These are phyloP conservation scores for Peromyscus eremicus DNA, from an alignment of 2,797 vertebrate genomes.

Conservation along the genomic window DNA sequence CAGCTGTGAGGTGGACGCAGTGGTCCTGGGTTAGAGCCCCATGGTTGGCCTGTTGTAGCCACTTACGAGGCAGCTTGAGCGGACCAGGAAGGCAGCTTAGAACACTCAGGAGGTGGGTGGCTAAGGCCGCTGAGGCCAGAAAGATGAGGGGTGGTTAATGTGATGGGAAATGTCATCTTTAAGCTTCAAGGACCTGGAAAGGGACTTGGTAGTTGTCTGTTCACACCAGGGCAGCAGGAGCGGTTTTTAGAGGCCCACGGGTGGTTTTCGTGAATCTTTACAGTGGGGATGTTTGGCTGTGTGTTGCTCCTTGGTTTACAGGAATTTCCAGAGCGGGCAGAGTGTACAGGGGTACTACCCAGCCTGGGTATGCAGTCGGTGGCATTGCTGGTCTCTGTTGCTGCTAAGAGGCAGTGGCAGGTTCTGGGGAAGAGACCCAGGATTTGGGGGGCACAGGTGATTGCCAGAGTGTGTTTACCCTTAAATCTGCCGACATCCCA, in stretches of 20 bases:
- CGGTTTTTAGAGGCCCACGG: not conserved
- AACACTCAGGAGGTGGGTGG: accelerated
- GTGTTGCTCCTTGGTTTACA: not conserved
- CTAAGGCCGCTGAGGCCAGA: not conserved
- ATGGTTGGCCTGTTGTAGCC: not conserved
- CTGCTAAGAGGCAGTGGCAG: not conserved
- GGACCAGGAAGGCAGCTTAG: not conserved
- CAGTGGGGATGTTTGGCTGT: not conserved
- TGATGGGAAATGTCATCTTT: not conserved
- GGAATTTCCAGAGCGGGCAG: not conserved
- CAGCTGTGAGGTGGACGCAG: not conserved
- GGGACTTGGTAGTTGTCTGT: not conserved
- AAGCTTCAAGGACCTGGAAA: not conserved
- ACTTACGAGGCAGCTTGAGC: accelerated
- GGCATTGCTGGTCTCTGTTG: not conserved
- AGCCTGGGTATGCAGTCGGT: accelerated
- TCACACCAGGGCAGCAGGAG: not conserved
- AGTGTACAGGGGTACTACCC: accelerated
- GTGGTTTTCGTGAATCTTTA: not conserved
- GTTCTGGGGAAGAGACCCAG: not conserved
- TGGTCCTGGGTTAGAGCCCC: not conserved
- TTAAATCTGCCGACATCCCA: not conserved
- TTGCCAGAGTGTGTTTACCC: not conserved
- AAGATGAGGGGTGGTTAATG: not conserved
- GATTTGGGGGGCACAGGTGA: not conserved